Conservation (phyloP, 2,797 vertebrate genomes). For the Dryobates pubescens region DNA sequence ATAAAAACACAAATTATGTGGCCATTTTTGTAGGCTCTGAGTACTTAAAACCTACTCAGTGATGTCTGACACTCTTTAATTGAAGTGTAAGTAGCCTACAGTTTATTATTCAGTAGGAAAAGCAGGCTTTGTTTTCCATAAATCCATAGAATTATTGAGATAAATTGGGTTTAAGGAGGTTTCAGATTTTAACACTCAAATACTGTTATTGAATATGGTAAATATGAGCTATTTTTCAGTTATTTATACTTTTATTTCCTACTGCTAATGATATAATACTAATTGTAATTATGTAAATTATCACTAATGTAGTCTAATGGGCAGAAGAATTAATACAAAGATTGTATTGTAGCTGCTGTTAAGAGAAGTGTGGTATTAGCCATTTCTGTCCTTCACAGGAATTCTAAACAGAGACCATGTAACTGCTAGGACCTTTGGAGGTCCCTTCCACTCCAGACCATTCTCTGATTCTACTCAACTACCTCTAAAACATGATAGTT, state of each 20-base stretch:
- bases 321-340: neutral
- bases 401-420: neutral
- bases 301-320: neutral
- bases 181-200: neutral
- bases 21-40: neutral
- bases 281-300: neutral
- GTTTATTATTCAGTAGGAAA: neutral
- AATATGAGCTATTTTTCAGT: constrained; percentile 8
- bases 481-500: neutral
- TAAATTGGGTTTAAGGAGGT: neutral
- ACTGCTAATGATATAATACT: neutral
- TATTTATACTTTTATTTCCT: constrained; percentile 30
- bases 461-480: neutral
- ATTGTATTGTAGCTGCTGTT: neutral
- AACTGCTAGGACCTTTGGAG: neutral
- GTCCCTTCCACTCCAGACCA: no score
- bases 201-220: neutral
- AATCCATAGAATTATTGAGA: neutral
- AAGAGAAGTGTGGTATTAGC: neutral
- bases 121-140: neutral
- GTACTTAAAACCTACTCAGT: neutral
- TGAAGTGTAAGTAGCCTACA: neutral
- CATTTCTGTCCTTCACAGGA: neutral
- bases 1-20: neutral
- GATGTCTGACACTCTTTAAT: neutral